Evolutionary conservation across 2,797 vertebrate species (phyloP), one percentile per base, ranked within the genome.

Genomic region (Thripadectes ignobilis): DNA sequence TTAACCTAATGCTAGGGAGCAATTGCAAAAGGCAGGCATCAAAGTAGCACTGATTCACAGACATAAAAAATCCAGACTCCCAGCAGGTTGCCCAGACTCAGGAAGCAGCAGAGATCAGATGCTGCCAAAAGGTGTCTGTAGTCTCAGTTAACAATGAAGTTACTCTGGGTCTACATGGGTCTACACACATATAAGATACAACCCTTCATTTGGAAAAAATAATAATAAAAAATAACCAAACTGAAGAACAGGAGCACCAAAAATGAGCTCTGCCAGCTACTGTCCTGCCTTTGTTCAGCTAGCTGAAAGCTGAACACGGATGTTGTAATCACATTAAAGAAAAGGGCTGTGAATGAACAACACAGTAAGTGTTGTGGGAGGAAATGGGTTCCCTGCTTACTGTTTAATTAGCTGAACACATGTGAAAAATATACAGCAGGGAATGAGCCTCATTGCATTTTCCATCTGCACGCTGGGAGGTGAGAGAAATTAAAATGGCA

Each of bases 121-220:
- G 55, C 57, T 91, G 46, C 51, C 49, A 81, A 94, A 93, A 66
- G 9, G 14, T 23, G 20, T 48, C 57, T 81, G 49, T 72, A 58
- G 20, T 92, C 73, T 96, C 62, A 58, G 57, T 21, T 89, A 82
- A 82, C 34, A 88, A 57, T 48, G 68, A 65, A 83, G 71, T 96
- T 97, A 96, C 96, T 96, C 96, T 96, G 95, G 96, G 93, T 96
- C 93, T 95, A 96, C 88, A 11, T 82, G 90, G 89, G 78, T 92
- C 67, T 91, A 71, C 36, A 38, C 49, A 76, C 24, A 88, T 89
- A 89, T 52, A 93, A 93, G 71, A 91, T 34, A 61, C 17, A 81
- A 32, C 61, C 45, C n/a, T 92, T 69, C 38, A 46, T 58, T 81
- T 46, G 11, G 46, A 6, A 7, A 27, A 75, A 39, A 39, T 39